phyloP scores from a whole-genome alignment of 2,113 vertebrate genomes.

The Psilopogon haemacephalus region DNA sequence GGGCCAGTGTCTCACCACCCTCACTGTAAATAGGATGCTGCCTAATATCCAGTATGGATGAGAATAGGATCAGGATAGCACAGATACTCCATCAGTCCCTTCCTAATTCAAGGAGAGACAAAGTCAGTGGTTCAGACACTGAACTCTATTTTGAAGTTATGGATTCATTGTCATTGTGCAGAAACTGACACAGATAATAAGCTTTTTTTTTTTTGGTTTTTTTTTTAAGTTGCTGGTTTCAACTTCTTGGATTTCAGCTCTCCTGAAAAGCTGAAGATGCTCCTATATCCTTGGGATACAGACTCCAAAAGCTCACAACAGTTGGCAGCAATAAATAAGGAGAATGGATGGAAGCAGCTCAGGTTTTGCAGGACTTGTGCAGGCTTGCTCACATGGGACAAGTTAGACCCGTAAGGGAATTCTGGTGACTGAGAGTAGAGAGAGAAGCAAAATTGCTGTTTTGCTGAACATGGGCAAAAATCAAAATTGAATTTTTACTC shows the following conservation, averaged over 20 bases:
- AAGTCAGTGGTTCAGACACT: background rate
- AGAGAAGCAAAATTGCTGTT: conserved; percentile 11
- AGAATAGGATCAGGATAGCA: background rate
- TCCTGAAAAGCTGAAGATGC: background rate
- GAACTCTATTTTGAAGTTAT: background rate
- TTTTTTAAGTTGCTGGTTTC: background rate
- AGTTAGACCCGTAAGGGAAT: background rate
- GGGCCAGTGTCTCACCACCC: too few species aligned
- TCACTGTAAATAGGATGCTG: fast-evolving
- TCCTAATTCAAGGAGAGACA: background rate
- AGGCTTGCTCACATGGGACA: background rate
- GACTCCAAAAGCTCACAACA: background rate
- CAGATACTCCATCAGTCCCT: background rate
- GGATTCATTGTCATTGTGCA: background rate
- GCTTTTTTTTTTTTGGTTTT: background rate
- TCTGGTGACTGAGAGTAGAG: background rate
- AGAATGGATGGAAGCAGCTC: background rate
- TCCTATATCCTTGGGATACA: background rate
- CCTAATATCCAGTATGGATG: background rate
- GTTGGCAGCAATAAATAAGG: background rate
- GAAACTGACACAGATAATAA: background rate
- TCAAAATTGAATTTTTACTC: background rate
- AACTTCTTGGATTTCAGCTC: background rate
- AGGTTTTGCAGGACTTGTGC: background rate
- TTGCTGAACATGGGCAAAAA: conserved; percentile 6